phyloP scores from a whole-genome alignment of 2,113 vertebrate species.

The Aviceda subcristata region DNA sequence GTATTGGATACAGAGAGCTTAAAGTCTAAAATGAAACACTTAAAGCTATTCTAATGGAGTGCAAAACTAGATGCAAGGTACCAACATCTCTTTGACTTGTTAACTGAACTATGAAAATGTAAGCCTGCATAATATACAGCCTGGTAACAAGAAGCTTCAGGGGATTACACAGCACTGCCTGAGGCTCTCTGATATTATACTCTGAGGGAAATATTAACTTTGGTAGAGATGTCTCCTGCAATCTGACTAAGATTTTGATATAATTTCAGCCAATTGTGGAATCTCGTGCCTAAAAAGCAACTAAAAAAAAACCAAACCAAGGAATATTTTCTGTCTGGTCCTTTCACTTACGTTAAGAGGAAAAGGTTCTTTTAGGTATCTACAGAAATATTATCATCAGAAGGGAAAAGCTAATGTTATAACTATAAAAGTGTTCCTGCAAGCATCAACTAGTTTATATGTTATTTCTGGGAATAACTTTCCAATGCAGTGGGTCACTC shows the following conservation, averaged over 20 bases:
- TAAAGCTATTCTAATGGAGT: slow-evolving; percentile 58
- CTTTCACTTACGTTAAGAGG: neutral
- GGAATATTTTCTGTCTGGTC: neutral
- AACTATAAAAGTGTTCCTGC: neutral
- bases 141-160: slow-evolving; percentile 59
- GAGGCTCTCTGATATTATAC: slow-evolving; percentile 46
- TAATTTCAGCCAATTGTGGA: neutral
- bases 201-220: slow-evolving; percentile 60
- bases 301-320: neutral
- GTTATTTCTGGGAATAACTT: neutral
- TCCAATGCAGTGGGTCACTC: neutral
- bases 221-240: slow-evolving; percentile 49
- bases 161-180: slow-evolving; percentile 62
- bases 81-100: slow-evolving; percentile 61
- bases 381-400: neutral
- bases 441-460: neutral
- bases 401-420: neutral
- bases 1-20: slow-evolving; percentile 23
- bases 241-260: slow-evolving; percentile 30
- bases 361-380: neutral
- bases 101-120: slow-evolving; percentile 68
- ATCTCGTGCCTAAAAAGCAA: neutral
- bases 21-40: slow-evolving; percentile 52
- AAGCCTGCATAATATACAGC: slow-evolving; percentile 42
- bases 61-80: slow-evolving; percentile 22